phyloP scores from a whole-genome alignment of 2,797 vertebrate species.

The Epinephelus awoara region DNA sequence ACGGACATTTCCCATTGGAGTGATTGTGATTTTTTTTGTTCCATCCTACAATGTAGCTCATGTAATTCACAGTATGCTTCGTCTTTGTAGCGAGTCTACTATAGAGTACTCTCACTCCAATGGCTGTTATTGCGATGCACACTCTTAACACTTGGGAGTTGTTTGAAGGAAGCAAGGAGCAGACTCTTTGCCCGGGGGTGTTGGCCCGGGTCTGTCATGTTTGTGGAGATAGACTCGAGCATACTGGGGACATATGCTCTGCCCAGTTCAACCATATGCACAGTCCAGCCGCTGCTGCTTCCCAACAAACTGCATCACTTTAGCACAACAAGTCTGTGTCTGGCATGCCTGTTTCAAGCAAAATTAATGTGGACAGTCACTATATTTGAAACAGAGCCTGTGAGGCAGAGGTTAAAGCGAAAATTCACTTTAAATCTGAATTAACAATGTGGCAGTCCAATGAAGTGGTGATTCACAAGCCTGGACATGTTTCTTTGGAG shows the following conservation, averaged over 20 bases:
- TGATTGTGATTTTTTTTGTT: constrained; percentile 12
- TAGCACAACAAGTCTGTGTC: constrained; percentile 68
- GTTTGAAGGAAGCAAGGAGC: constrained; percentile 57
- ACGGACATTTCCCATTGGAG: not conserved
- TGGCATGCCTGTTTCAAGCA: constrained; percentile 41
- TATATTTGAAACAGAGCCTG: constrained; percentile 30
- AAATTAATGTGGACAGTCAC: constrained; percentile 51
- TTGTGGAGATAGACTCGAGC: constrained; percentile 71
- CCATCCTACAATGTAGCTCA: not conserved
- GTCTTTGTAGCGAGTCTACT: constrained; percentile 14
- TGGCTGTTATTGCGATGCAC: constrained; percentile 18
- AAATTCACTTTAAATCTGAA: constrained; percentile 48
- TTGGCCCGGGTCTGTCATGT: constrained; percentile 72
- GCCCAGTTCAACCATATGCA: constrained; percentile 81
- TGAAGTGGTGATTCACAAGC: constrained; percentile 14
- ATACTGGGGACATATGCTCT: constrained; percentile 77
- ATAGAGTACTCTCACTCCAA: not conserved
- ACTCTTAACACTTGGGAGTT: constrained; percentile 38
- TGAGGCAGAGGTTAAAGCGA: constrained; percentile 41
- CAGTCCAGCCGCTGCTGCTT: constrained; percentile 68
- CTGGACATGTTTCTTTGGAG: not conserved
- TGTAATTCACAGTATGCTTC: not conserved
- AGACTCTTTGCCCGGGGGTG: constrained; percentile 74
- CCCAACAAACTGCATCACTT: constrained; percentile 69
- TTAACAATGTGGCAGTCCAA: constrained; percentile 12